phyloP scores from a whole-genome alignment of 2,888 invertebrate species.

The Pediacus dermestoides region DNA sequence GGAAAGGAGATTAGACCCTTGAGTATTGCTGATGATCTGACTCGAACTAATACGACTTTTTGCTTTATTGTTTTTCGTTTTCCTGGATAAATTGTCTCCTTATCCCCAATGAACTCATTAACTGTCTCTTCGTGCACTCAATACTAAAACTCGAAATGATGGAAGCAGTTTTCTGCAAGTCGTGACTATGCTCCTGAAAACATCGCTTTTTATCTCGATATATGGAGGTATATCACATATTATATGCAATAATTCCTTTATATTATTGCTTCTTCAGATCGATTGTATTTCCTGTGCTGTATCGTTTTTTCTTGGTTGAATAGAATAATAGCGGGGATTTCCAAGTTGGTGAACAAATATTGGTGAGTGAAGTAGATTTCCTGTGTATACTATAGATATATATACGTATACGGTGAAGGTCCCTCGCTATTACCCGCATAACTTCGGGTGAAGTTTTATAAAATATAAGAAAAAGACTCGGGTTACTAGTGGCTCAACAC shows the following conservation, averaged over 20 bases:
- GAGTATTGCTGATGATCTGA: conserved; percentile 30
- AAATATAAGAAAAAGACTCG: conserved; percentile 30
- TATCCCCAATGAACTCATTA: conserved; percentile 17
- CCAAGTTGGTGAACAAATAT: conserved; percentile 24
- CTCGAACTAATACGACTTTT: conserved; percentile 33
- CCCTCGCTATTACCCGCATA: conserved; percentile 23
- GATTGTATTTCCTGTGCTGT: too few relatives aligned
- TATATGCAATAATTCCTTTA: too few relatives aligned
- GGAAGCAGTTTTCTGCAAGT: too few relatives aligned
- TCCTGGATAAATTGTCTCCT: conserved; percentile 13
- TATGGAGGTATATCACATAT: too few relatives aligned
- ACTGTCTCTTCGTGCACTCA: conserved; percentile 16
- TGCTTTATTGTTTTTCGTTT: conserved; percentile 33
- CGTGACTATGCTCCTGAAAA: too few relatives aligned
- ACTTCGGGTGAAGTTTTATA: conserved; percentile 31
- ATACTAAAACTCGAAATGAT: too few relatives aligned
- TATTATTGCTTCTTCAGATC: too few relatives aligned
- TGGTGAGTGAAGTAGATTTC: conserved; percentile 23
- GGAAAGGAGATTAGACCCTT: conserved; percentile 29
- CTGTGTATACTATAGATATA: conserved; percentile 14
- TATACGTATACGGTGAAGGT: conserved; percentile 13
- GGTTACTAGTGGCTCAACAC: conserved; percentile 24
- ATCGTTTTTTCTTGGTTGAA: too few relatives aligned
- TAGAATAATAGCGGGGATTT: conserved; percentile 13
- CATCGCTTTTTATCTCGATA: too few relatives aligned